Evolutionary conservation across 2,888 invertebrate species (phyloP).

Genomic region (Rhingia campestris): DNA sequence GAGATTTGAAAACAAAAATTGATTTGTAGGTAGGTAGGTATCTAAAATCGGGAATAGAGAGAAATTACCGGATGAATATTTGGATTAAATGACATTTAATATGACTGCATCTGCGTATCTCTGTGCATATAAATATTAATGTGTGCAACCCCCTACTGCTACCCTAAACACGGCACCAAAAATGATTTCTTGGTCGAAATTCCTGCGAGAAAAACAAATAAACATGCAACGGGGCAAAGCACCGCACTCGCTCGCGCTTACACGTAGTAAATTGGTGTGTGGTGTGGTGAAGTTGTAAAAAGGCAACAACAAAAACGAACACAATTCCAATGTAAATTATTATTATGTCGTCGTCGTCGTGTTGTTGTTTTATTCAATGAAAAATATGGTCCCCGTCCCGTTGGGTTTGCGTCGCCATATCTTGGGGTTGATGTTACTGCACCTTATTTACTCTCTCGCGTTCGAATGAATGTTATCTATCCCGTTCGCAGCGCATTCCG

Average conservation of each 20-base stretch:
- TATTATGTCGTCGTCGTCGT: slow-evolving; percentile 37
- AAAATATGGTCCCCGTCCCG: slow-evolving; percentile 28
- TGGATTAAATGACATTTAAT: slow-evolving; percentile 4
- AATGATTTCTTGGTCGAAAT: slow-evolving; percentile 52
- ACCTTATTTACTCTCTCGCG: slow-evolving; percentile 57
- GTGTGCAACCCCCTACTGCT: slow-evolving; percentile 4
- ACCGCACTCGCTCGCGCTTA: neutral
- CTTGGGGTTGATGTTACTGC: slow-evolving; percentile 42
- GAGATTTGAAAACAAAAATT: slow-evolving; percentile 12
- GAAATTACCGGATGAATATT: slow-evolving; percentile 24
- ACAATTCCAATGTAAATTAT: slow-evolving; percentile 33
- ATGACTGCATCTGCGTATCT: slow-evolving; percentile 1
- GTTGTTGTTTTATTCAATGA: slow-evolving; percentile 44
- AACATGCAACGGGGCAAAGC: slow-evolving; percentile 37
- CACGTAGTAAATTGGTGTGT: slow-evolving; percentile 2
- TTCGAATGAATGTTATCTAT: slow-evolving; percentile 53
- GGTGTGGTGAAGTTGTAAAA: slow-evolving; percentile 12
- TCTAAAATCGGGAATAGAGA: slow-evolving; percentile 52
- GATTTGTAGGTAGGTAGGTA: slow-evolving; percentile 7
- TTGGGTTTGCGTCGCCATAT: neutral
- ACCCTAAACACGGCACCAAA: neutral
- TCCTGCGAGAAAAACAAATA: slow-evolving; percentile 58
- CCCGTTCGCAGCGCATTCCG: slow-evolving; percentile 64
- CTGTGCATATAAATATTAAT: slow-evolving; percentile 12
- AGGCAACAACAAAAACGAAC: neutral